Evolutionary conservation across 2,888 invertebrate genomes (phyloP), one percentile per base, ranked within the genome.

Genomic region (Dryobotodes eremita): DNA sequence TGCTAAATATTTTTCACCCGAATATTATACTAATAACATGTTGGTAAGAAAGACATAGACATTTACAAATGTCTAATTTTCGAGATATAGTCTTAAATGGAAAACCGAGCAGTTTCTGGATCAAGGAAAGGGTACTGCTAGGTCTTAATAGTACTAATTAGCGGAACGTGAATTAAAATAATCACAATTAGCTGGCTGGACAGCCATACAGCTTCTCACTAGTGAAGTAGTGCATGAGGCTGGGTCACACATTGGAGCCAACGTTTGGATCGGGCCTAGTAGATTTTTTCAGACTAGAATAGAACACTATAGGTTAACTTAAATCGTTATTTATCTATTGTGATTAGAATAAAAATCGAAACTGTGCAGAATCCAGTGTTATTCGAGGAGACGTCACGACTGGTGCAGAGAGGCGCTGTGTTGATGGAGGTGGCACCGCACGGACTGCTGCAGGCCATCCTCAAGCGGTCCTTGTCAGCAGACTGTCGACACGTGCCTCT

Each of bases 361-460:
- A 46, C n/a, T n/a, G 31, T 36, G 31, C 81, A 96, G 92, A 98
- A 95, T 77, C 97, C 98, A 0, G 98, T 98, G 13, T 94, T 98
- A 17, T 98, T 98, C 90, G 98, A 99, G 91, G 99, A 99, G 94
- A 98, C 98, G 0, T 96, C 98, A 2, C 96, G 95, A 50, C 97
- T 98, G 89, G 97, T 99, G 71, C 99, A 99, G 0, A 95, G 97
- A n/a, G 97, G 98, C 90, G 98, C 99, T 0, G 97, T 99, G 53
- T 96, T 98, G 23, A 98, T 99, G 75, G 99, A 99, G 94, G 97
- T 99, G 82, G 99, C 99, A 0, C 99, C 99, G 0, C 99, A 99
- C 17, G 79, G 31, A 36, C 31, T 36, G 31, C 31, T 36, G 31
- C 31, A 36, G 31, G 31, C 31, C 31, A 36, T 36, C 64, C 89